Percentiles rank a stretch among this genome's conserved stretches.
Evolutionary conservation across 1,140 invertebrate species (phyloP).

Genomic region (Drosophila melanica): DNA sequence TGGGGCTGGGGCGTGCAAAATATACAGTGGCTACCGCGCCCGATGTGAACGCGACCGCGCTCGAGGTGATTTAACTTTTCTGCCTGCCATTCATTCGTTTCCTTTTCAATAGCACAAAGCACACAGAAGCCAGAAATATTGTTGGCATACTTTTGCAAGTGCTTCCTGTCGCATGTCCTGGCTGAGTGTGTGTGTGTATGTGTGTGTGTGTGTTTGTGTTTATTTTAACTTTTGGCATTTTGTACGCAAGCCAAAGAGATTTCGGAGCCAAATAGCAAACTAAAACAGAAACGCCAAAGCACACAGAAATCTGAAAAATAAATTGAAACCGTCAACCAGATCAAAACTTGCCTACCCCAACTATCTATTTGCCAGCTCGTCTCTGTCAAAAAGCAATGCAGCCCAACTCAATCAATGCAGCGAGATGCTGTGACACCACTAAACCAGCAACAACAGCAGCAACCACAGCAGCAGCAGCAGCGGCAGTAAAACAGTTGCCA

Average conservation of each 20-base stretch:
- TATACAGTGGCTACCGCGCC: slow-evolving; percentile 28
- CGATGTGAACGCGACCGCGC: slow-evolving; percentile 22
- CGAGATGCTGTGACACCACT: slow-evolving; percentile 27
- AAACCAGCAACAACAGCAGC: not conserved
- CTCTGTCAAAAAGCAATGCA: slow-evolving; percentile 26
- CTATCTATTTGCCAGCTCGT: slow-evolving; percentile 18
- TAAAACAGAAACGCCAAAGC: slow-evolving; percentile 75
- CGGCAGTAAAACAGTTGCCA: slow-evolving; percentile 26
- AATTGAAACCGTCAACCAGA: slow-evolving; percentile 72
- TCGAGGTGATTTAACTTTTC: slow-evolving; percentile 80
- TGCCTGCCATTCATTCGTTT: slow-evolving; percentile 78
- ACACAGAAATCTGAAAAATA: slow-evolving; percentile 76
- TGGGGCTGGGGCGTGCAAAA: slow-evolving; percentile 15
- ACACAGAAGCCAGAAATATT: slow-evolving; percentile 70
- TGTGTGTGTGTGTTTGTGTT: slow-evolving; percentile 50
- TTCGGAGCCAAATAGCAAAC: slow-evolving; percentile 62
- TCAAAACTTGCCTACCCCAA: slow-evolving; percentile 19
- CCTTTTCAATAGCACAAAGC: slow-evolving; percentile 78
- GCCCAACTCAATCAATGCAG: slow-evolving; percentile 41
- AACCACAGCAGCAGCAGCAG: not conserved
- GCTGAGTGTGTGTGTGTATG: slow-evolving; percentile 7
- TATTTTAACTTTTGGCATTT: slow-evolving; percentile 80
- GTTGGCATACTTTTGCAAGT: slow-evolving; percentile 80
- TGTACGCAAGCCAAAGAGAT: slow-evolving; percentile 57
- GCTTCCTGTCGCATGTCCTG: slow-evolving; percentile 69